Percentiles rank a stretch among this genome's conserved stretches.
Conservation (phyloP, 2,113 vertebrate species). For the Eubucco bourcierii region DNA sequence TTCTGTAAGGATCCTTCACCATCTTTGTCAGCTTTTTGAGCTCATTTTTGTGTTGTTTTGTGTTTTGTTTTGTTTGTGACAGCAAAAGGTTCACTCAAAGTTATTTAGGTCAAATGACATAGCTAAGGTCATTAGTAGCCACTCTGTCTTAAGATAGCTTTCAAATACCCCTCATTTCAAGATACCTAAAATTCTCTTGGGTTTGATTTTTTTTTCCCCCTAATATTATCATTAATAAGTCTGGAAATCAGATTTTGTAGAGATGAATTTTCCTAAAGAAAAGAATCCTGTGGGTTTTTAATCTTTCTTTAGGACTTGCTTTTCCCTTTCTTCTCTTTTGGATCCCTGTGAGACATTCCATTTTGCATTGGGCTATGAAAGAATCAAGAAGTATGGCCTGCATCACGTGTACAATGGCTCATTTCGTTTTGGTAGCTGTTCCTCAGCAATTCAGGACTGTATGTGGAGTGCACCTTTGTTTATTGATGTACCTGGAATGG, state of each 20-base stretch:
- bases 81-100: not conserved
- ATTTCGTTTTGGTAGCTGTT: not conserved
- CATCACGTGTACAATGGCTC: not conserved
- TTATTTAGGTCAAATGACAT: not conserved
- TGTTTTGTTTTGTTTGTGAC: not conserved
- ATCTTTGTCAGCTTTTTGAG: no score
- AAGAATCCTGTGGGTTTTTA: not conserved
- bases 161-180: not conserved
- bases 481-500: not conserved
- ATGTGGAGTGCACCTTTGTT: rapidly evolving
- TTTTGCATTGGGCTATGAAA: not conserved
- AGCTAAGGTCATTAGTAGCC: not conserved
- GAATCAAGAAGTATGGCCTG: not conserved
- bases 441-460: not conserved
- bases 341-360: not conserved
- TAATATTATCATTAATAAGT: not conserved
- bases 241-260: not conserved
- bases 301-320: not conserved
- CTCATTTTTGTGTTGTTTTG: no score
- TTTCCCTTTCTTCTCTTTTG: not conserved
- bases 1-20: no score
- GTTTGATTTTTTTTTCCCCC: no score
- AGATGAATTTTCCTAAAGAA: not conserved
- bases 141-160: not conserved
- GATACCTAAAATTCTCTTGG: not conserved